These are phyloP conservation scores for Petrosia ficiformis DNA, from an alignment of 37 sponge, comb jelly and placozoan genomes.

Conservation along the genomic window DNA sequence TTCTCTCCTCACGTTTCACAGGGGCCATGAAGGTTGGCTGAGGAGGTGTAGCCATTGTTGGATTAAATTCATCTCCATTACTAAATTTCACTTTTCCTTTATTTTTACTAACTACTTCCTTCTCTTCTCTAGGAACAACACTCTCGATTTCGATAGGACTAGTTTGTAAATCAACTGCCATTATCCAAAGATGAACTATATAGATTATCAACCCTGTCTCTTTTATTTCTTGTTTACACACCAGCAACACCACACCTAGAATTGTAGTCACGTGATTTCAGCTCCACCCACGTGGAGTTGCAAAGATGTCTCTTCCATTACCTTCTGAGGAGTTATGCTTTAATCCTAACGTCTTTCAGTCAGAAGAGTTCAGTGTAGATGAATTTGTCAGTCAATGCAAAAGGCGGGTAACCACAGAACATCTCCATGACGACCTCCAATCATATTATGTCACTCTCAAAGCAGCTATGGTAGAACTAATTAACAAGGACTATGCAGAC, in stretches of 20 bases:
- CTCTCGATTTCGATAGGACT: not conserved
- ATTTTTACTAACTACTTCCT: no score
- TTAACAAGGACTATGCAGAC: slow-evolving; percentile 97
- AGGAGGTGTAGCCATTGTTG: no score
- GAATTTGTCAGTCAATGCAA: slow-evolving; percentile 79
- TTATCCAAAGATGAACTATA: not conserved
- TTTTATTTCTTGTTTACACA: no score
- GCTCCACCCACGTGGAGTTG: no score
- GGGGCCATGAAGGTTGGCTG: not conserved
- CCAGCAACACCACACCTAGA: no score
- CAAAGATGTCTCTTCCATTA: slow-evolving; percentile 19
- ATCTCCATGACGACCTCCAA: slow-evolving; percentile 85
- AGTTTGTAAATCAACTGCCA: not conserved
- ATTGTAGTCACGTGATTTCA: no score
- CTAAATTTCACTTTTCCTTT: no score
- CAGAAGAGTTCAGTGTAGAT: slow-evolving; percentile 82
- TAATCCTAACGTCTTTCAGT: slow-evolving; percentile 52
- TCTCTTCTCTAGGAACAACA: not conserved
- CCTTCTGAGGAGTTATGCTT: slow-evolving; percentile 64
- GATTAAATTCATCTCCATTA: no score
- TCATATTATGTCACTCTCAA: slow-evolving; percentile 82
- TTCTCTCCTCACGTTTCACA: slow-evolving; percentile 1
- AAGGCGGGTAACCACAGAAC: slow-evolving; percentile 77
- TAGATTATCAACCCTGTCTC: not conserved
- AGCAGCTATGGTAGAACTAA: slow-evolving; percentile 93